phyloP scores from a whole-genome alignment of 2,113 vertebrate genomes.

The Nothobranchius kuhntae region DNA sequence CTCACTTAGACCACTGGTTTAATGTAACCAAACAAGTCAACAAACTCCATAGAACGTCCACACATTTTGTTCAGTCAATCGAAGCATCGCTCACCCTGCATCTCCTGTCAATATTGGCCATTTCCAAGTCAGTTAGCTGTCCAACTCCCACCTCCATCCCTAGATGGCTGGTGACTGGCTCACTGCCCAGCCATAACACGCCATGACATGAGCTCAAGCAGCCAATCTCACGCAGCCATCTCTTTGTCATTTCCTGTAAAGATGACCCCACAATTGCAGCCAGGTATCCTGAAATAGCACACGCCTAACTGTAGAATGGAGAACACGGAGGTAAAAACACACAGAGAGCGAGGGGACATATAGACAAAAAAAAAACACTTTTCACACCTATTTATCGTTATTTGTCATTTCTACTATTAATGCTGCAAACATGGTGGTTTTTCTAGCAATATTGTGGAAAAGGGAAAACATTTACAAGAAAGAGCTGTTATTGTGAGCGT shows the following conservation, averaged over 20 bases:
- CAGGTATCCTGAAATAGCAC: conserved; percentile 70
- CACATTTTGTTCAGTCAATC: background rate
- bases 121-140: conserved; percentile 67
- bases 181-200: conserved; percentile 64
- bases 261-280: conserved; percentile 63
- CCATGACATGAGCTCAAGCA: conserved; percentile 64
- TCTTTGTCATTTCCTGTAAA: conserved; percentile 76
- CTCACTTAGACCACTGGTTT: conserved; percentile 70
- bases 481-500: no score
- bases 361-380: background rate
- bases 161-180: conserved; percentile 58
- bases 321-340: conserved; percentile 4
- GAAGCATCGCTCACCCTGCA: background rate
- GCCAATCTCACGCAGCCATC: conserved; percentile 74
- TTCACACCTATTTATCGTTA: no score
- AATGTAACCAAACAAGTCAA: conserved; percentile 71
- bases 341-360: conserved; percentile 2
- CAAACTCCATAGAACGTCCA: background rate
- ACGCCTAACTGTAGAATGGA: conserved; percentile 50
- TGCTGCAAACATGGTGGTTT: no score
- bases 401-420: no score
- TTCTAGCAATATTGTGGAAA: no score
- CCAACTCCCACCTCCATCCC: background rate
- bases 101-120: conserved; percentile 37
- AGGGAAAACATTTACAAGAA: no score